phyloP scores from a whole-genome alignment of 2,797 vertebrate genomes.

The Balearica regulorum region DNA sequence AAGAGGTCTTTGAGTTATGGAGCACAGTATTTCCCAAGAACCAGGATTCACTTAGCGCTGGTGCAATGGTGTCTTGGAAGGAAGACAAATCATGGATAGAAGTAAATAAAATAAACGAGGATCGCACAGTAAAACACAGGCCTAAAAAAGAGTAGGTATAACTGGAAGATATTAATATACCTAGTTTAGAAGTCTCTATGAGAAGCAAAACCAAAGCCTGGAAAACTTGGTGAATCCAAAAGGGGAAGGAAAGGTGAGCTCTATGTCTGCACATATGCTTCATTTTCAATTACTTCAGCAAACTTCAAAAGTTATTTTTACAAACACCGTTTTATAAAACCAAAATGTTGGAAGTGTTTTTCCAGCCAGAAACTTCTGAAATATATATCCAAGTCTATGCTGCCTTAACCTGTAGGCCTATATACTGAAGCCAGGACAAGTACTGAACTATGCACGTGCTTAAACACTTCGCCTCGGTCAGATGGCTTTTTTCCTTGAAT shows the following conservation, averaged over 20 bases:
- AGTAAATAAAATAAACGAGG: not conserved
- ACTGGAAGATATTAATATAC: not conserved
- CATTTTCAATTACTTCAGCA: not conserved
- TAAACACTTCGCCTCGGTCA: not conserved
- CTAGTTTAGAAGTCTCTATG: not conserved
- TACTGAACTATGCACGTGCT: too few relatives aligned
- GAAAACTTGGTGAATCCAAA: not conserved
- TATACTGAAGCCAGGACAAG: too few relatives aligned
- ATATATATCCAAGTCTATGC: not conserved
- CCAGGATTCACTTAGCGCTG: not conserved
- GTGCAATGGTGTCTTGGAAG: not conserved
- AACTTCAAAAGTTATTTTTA: not conserved
- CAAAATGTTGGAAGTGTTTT: not conserved
- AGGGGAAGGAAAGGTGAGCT: not conserved
- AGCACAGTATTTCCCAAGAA: not conserved
- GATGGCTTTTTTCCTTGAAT: not conserved
- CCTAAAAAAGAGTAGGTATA: not conserved
- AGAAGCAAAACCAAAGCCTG: not conserved
- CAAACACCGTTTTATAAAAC: not conserved
- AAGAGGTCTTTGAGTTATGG: not conserved
- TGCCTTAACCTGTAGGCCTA: not conserved
- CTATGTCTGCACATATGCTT: not conserved
- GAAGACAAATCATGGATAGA: not conserved
- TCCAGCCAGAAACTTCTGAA: not conserved
- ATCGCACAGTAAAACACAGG: not conserved